phyloP scores from a whole-genome alignment of 2,113 vertebrate species.

The Ovis canadensis region DNA sequence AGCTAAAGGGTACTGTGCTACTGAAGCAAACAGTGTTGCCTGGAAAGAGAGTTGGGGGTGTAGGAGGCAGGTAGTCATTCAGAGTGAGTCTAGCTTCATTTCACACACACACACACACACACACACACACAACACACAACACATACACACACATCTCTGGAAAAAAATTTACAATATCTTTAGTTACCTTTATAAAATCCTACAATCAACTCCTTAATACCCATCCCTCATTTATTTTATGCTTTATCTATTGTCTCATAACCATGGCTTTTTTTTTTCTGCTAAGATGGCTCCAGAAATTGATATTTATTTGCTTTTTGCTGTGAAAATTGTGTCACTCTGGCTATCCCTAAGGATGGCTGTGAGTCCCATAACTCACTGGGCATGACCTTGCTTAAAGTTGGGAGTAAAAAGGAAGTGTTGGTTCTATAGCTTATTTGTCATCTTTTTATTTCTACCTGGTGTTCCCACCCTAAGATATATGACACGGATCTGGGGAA shows the following conservation, averaged over 20 bases:
- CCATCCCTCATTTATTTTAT: background rate
- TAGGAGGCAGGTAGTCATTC: background rate
- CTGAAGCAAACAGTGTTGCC: background rate
- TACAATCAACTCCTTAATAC: background rate
- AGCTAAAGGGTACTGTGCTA: accelerated
- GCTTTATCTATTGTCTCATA: background rate
- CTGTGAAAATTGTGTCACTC: background rate
- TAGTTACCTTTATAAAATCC: background rate
- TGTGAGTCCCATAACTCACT: too few relatives aligned
- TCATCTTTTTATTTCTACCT: background rate
- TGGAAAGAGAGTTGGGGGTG: background rate
- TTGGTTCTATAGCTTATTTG: background rate
- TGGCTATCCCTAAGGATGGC: background rate
- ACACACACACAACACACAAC: background rate
- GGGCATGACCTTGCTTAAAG: background rate
- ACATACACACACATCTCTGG: background rate
- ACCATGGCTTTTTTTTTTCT: background rate
- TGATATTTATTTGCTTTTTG: background rate
- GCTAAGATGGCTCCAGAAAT: background rate
- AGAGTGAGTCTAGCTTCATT: background rate
- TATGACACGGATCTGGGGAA: background rate
- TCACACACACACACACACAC: background rate
- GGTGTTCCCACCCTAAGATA: background rate
- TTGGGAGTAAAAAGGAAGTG: background rate
- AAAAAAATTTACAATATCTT: background rate